Evolutionary conservation across 1,140 invertebrate species (phyloP).

Genomic region (silkworm (Bombyx mori)): DNA sequence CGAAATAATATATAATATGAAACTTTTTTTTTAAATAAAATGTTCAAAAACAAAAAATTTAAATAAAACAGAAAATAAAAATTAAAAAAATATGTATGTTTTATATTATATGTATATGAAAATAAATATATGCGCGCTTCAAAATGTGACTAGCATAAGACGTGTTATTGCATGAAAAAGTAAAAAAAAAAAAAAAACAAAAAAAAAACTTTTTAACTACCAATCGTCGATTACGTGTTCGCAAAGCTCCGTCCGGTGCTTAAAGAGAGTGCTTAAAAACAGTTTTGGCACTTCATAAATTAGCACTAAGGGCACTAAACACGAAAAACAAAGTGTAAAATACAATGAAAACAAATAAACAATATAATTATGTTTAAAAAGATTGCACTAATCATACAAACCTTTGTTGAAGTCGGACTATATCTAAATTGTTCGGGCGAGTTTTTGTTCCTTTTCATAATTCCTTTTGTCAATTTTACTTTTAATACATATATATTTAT

Average conservation of each 20-base stretch:
- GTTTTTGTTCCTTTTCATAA: slow-evolving; percentile 61
- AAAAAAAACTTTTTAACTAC: neutral
- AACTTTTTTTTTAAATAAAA: neutral
- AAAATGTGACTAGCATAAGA: slow-evolving; percentile 68
- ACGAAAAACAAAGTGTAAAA: slow-evolving; percentile 30
- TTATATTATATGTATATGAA: slow-evolving; percentile 5
- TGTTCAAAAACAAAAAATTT: slow-evolving; percentile 32
- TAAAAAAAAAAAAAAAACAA: slow-evolving; percentile 29
- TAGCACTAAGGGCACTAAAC: slow-evolving; percentile 26
- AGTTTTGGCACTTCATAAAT: slow-evolving; percentile 62
- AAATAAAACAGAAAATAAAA: slow-evolving; percentile 28
- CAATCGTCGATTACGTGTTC: too few species aligned
- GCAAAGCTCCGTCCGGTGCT: too few species aligned
- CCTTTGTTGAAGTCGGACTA: slow-evolving; percentile 15
- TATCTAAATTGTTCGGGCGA: slow-evolving; percentile 61
- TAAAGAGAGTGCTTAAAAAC: slow-evolving; percentile 38
- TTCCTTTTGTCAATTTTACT: slow-evolving; percentile 44
- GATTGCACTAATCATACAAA: slow-evolving; percentile 50
- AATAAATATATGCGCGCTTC: slow-evolving; percentile 47
- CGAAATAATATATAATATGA: slow-evolving; percentile 38
- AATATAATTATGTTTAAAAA: slow-evolving; percentile 14
- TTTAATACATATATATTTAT: slow-evolving; percentile 28
- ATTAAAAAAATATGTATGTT: slow-evolving; percentile 8
- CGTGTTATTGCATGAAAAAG: slow-evolving; percentile 59
- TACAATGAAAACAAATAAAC: slow-evolving; percentile 59